phyloP scores from a whole-genome alignment of 2,888 invertebrate species.

The Poecilobothrus nobilitatus region DNA sequence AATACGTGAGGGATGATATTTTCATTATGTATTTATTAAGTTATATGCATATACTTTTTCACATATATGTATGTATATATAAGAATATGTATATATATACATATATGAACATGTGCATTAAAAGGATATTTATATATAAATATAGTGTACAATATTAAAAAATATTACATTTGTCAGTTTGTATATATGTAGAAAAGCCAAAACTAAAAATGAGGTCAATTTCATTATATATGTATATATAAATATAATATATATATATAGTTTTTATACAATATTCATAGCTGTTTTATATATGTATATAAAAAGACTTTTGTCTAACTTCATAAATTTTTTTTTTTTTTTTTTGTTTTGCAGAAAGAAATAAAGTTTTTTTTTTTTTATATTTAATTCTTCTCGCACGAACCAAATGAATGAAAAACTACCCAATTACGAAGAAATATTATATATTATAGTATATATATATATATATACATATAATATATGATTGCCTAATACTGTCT shows the following conservation, averaged over 20 bases:
- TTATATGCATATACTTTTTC: neutral
- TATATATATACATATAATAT: too few relatives aligned
- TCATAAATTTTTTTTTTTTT: neutral
- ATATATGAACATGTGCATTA: neutral
- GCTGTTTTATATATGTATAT: neutral
- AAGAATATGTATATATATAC: neutral
- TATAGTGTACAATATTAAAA: neutral
- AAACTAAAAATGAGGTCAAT: neutral
- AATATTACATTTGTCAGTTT: neutral
- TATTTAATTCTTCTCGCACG: neutral
- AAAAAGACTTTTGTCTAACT: neutral
- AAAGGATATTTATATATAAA: neutral
- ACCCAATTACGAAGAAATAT: neutral
- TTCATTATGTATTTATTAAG: neutral
- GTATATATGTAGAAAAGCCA: neutral
- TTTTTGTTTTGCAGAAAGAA: neutral
- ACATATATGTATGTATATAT: neutral
- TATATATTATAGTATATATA: neutral
- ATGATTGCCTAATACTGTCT: too few relatives aligned
- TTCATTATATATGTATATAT: neutral
- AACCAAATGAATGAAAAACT: neutral
- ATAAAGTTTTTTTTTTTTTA: neutral
- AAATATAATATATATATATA: too few relatives aligned
- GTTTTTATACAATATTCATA: neutral
- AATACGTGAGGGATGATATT: conserved; percentile 1